These are phyloP conservation scores for Sternarchorhynchus goeldii DNA, from an alignment of 2,797 vertebrate species.

Conservation along the genomic window DNA sequence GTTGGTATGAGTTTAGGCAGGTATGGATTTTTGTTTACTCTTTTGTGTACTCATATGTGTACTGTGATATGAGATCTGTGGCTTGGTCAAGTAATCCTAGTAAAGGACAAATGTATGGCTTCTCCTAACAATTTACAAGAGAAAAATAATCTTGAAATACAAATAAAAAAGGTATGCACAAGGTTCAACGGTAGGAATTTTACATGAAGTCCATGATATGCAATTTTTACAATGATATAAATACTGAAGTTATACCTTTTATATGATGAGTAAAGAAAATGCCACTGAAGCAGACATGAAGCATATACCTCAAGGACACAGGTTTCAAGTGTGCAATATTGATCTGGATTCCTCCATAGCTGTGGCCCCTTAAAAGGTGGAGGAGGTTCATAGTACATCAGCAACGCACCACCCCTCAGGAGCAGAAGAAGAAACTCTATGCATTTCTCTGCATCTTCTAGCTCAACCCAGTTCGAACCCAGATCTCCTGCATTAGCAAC, in stretches of 20 bases:
- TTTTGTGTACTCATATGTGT: not conserved
- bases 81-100: not conserved
- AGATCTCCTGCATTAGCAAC: slow-evolving; percentile 24
- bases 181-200: not conserved
- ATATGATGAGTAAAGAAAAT: not conserved
- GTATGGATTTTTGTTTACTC: too few relatives aligned
- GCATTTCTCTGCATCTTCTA: not conserved
- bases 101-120: not conserved
- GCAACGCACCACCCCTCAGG: not conserved
- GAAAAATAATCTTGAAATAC: not conserved
- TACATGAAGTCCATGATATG: not conserved
- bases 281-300: not conserved
- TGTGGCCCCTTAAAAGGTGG: slow-evolving; percentile 1
- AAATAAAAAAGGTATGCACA: not conserved
- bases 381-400: not conserved
- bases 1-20: too few relatives aligned
- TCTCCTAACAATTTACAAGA: not conserved
- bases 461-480: not conserved
- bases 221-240: not conserved
- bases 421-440: not conserved
- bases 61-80: too few relatives aligned
- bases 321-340: not conserved
- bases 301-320: not conserved
- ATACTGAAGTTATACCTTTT: not conserved
- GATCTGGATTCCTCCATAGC: slow-evolving; percentile 1